Conservation (phyloP, 2,797 vertebrate species). For the Manis pentadactyla region DNA sequence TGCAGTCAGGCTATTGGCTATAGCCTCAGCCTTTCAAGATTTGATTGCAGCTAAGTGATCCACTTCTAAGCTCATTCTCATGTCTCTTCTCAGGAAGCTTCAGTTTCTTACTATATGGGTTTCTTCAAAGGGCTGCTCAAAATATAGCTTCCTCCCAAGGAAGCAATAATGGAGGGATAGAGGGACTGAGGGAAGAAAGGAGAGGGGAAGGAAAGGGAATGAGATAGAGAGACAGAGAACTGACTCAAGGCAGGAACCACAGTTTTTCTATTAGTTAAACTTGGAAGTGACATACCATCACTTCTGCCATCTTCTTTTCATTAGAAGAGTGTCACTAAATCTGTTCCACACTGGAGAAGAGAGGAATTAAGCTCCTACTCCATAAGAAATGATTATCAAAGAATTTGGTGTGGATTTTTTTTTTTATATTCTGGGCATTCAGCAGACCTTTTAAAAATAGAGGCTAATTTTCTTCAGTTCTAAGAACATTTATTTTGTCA, state of each 20-base stretch:
- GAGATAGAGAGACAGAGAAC: too few relatives aligned
- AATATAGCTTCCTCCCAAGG: neutral
- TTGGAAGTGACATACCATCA: neutral
- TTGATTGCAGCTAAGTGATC: neutral
- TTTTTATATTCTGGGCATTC: neutral
- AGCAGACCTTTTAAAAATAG: neutral
- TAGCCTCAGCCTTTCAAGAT: neutral
- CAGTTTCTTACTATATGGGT: neutral
- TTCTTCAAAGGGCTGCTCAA: neutral
- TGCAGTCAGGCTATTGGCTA: neutral
- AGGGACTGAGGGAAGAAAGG: too few relatives aligned
- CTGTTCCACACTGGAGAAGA: neutral
- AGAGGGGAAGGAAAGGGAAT: neutral
- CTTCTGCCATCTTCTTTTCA: neutral
- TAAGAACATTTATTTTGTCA: neutral
- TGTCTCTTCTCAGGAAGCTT: neutral
- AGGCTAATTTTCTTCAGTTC: neutral
- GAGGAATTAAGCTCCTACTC: neutral
- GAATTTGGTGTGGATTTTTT: neutral
- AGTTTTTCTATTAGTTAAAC: neutral
- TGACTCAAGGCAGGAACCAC: neutral
- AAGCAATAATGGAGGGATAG: neutral
- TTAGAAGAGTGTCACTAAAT: neutral
- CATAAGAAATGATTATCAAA: neutral
- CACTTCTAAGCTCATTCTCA: neutral